These are phyloP conservation scores for Drosophila tristis DNA, from an alignment of 1,140 invertebrate species.

Conservation along the genomic window DNA sequence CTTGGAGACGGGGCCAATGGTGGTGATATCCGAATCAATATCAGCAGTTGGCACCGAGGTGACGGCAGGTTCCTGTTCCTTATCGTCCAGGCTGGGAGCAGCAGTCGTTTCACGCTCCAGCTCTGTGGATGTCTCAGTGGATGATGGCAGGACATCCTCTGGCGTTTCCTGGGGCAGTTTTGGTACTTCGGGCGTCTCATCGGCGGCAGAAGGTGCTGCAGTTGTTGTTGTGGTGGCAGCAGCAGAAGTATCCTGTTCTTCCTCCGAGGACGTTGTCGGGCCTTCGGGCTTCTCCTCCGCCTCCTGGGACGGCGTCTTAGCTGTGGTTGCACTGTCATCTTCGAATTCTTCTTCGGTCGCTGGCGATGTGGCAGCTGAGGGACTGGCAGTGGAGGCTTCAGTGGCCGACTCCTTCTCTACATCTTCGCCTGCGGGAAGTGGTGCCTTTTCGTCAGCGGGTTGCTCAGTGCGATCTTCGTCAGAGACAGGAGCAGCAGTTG, in stretches of 20 bases:
- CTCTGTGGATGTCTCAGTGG: conserved; percentile 27
- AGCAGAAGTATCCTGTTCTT: conserved; percentile 6
- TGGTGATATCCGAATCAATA: conserved; percentile 16
- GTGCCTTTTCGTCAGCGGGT: conserved; percentile 4
- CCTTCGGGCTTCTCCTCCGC: conserved; percentile 12
- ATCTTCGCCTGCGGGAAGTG: conserved; percentile 5
- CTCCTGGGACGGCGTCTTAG: conserved; percentile 14
- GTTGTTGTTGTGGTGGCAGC: conserved; percentile 13
- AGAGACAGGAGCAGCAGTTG: conserved; percentile 44
- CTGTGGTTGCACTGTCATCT: conserved; percentile 15
- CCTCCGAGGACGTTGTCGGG: conserved; percentile 8
- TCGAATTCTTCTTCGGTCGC: conserved; percentile 19
- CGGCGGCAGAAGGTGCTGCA: conserved; percentile 3
- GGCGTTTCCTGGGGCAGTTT: conserved; percentile 5
- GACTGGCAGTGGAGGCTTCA: conserved; percentile 11
- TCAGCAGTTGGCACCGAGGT: conserved; percentile 15
- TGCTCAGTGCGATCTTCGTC: conserved; percentile 16
- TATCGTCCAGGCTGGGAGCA: conserved; percentile 10
- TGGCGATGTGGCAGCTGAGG: conserved; percentile 10
- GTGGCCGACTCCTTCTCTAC: conserved; percentile 22
- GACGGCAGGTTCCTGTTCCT: conserved; percentile 35
- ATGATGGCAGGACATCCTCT: conserved; percentile 24
- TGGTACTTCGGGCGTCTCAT: conserved; percentile 2
- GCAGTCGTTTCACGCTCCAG: conserved; percentile 14
- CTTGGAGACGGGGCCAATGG: conserved; percentile 19